A percentile compares a stretch with the other conserved stretches of the same genome.
Evolutionary conservation across 2,797 vertebrate genomes (phyloP).

Genomic region (Hemitrygon akajei): DNA sequence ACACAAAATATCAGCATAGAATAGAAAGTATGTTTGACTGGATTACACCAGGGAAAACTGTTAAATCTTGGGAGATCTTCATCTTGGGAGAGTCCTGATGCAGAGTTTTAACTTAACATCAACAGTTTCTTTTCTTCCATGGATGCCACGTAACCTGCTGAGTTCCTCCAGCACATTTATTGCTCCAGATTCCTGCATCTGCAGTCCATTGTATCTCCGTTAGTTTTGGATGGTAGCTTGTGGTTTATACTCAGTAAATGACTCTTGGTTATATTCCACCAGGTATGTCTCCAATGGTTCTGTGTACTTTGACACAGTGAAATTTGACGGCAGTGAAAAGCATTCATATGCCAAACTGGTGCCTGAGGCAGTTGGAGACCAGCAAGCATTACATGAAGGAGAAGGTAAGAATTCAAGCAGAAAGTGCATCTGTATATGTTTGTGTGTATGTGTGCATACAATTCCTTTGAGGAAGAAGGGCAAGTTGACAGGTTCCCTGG

Average conservation of each 20-base stretch:
- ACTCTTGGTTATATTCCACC: conserved; percentile 38
- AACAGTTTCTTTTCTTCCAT: too few relatives aligned
- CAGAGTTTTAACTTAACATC: too few relatives aligned
- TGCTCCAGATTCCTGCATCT: neutral
- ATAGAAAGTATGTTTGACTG: neutral
- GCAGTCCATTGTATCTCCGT: too few relatives aligned
- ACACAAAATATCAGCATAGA: neutral
- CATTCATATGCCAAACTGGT: conserved; percentile 95
- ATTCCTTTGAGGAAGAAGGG: neutral
- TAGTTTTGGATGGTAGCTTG: neutral
- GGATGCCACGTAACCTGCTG: too few relatives aligned
- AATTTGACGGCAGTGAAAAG: conserved; percentile 70
- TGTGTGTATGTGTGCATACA: neutral
- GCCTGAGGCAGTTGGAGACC: conserved; percentile 91
- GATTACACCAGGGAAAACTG: neutral
- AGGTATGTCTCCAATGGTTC: conserved; percentile 91
- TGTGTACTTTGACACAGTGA: conserved; percentile 85
- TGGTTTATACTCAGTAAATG: neutral
- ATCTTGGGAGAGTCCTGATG: too few relatives aligned
- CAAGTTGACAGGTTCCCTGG: neutral
- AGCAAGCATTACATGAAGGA: conserved; percentile 88
- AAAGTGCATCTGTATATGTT: neutral
- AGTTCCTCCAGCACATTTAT: too few relatives aligned
- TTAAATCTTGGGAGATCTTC: neutral
- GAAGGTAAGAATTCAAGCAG: conserved; percentile 68